Base-by-base conservation (phyloP, 2,888 invertebrate species). In the Notodonta ziczac region DNA sequence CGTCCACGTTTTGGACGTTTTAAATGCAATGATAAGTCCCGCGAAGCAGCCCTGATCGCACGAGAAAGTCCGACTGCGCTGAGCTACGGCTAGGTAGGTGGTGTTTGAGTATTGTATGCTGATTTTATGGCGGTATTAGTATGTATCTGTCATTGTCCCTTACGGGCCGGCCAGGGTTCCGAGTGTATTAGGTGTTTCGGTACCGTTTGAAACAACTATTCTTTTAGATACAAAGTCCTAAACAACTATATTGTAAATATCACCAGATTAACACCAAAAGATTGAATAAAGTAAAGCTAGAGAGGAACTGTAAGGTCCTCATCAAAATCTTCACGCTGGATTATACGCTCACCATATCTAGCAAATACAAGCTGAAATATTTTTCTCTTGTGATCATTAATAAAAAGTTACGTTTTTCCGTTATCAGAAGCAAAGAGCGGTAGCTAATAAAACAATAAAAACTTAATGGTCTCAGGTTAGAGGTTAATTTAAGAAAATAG, bases 91-190 rank as follows among this genome's bases (percentile, higher is more conserved):
- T 54, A 39, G 13, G 39, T 54, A 54, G 39, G 39, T 10, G 52
- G 52, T 32, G 13, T n/a, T 35, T 39, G 44, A 13, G 44, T 44
- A 56, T 56, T 56, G 56, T 56, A 56, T 56, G 56, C 56, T 56
- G 56, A 56, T 56, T 56, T 56, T 56, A 56, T 44, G 40, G 24
- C 24, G 55, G 42, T 44, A 56, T 56, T 56, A 56, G 56, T 56
- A 56, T 56, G 56, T 56, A 56, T 56, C 56, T 44, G 56, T 24
- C 44, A 44, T 42, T 44, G 56, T 56, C 44, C 56, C 56, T 56
- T 56, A 56, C 16, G 44, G 56, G 44, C 42, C 24, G 56, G 14
- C 16, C 56, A 56, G 56, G 24, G 56, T 56, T n/a, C 40, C 12
- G 9, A 40, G 24, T 13, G 52, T 13, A 24, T 52, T 35, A 52